Evolutionary conservation across 1,140 invertebrate genomes (phyloP).

Genomic region (Contarinia nasturtii): DNA sequence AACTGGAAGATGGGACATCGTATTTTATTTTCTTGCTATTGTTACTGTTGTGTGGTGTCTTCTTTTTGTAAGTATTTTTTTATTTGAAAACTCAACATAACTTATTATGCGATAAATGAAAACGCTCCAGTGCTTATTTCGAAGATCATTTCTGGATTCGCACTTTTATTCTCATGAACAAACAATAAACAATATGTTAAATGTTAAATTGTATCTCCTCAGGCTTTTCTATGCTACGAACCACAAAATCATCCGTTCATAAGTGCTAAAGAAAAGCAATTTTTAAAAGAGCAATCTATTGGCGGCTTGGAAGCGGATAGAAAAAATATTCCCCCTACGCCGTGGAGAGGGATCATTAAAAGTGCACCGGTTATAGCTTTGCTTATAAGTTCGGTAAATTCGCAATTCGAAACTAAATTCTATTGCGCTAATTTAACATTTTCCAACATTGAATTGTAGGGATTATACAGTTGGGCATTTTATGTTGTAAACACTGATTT

Average conservation of each 20-base stretch:
- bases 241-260: constrained; percentile 42
- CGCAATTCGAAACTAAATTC: background rate
- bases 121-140: no score
- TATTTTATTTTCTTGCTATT: constrained; percentile 69
- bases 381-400: constrained; percentile 32
- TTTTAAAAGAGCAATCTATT: constrained; percentile 39
- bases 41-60: constrained; percentile 53
- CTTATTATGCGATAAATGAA: no score
- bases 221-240: constrained; percentile 47
- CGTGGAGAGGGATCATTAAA: constrained; percentile 52
- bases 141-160: no score
- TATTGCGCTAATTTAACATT: constrained; percentile 14
- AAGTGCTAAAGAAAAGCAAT: constrained; percentile 46
- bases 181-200: background rate
- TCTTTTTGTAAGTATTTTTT: constrained; percentile 34
- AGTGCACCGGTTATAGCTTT: constrained; percentile 60
- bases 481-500: constrained; percentile 85
- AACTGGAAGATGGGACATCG: constrained; percentile 48
- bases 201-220: constrained; percentile 15
- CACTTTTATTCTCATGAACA: no score
- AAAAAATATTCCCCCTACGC: constrained; percentile 34
- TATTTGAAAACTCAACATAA: no score
- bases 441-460: constrained; percentile 29
- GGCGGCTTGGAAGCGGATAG: constrained; percentile 25
- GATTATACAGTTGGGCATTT: constrained; percentile 73